These are phyloP conservation scores for Aphelenchoides besseyi DNA, from an alignment of 1,140 invertebrate genomes.

Conservation along the genomic window DNA sequence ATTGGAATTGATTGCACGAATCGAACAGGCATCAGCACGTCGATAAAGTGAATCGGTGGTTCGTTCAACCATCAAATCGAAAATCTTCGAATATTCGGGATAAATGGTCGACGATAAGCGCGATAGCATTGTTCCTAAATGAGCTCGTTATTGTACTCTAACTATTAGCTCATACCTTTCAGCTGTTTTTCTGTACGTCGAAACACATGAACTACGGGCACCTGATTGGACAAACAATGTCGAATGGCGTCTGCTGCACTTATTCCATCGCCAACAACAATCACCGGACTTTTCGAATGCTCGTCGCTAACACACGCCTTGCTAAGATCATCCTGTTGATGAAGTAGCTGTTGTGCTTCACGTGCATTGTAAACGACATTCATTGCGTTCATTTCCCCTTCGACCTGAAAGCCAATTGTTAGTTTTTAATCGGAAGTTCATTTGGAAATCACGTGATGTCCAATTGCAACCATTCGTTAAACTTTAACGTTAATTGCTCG, in stretches of 20 bases:
- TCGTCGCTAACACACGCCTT: background rate
- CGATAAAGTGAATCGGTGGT: constrained; percentile 35
- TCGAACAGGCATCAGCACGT: constrained; percentile 20
- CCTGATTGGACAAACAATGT: constrained; percentile 45
- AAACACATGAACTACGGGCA: constrained; percentile 55
- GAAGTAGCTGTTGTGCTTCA: constrained; percentile 32
- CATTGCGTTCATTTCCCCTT: constrained; percentile 34
- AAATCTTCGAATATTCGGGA: constrained; percentile 54
- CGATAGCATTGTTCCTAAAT: constrained; percentile 47
- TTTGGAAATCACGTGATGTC: background rate
- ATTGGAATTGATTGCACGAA: constrained; percentile 26
- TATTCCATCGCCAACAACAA: constrained; percentile 47
- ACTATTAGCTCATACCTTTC: constrained; percentile 31
- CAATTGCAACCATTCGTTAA: background rate
- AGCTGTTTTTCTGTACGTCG: constrained; percentile 52
- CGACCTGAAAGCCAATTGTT: constrained; percentile 25
- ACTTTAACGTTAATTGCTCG: background rate
- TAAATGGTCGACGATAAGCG: constrained; percentile 55
- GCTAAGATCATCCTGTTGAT: background rate
- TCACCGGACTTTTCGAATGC: background rate
- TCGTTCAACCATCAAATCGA: constrained; percentile 50
- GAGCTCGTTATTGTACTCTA: constrained; percentile 5
- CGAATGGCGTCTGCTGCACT: constrained; percentile 54
- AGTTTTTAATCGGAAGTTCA: too few species aligned
- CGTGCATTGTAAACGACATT: constrained; percentile 47